Conservation (phyloP, 2,113 vertebrate genomes). For the Agapornis roseicollis region DNA sequence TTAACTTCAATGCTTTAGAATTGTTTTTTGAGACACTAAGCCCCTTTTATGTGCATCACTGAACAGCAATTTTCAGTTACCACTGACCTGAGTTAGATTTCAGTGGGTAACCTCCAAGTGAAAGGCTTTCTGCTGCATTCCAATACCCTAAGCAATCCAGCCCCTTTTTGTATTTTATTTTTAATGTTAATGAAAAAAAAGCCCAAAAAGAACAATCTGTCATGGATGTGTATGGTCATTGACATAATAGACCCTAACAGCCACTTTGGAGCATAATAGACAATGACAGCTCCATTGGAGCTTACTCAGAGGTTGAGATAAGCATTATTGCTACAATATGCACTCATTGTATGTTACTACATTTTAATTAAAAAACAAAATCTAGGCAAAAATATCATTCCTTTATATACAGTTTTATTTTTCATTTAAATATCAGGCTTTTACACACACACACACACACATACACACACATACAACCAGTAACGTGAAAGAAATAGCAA, state of each 20-base stretch:
- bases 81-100: not conserved
- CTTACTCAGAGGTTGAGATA: not conserved
- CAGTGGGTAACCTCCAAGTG: not conserved
- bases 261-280: conserved; percentile 24
- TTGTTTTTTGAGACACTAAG: not conserved
- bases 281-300: conserved; percentile 30
- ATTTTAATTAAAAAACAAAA: not conserved
- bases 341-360: not conserved
- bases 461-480: not conserved
- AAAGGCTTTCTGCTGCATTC: not conserved
- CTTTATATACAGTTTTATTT: not conserved
- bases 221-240: conserved; percentile 33
- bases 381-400: not conserved
- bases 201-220: not conserved
- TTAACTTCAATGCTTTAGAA: not conserved
- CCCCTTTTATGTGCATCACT: not conserved
- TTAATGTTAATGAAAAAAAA: not conserved
- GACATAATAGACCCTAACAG: conserved; percentile 40
- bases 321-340: not conserved
- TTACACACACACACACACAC: not conserved
- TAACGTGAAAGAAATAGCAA: not conserved
- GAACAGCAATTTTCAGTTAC: not conserved
- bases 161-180: not conserved
- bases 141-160: not conserved
- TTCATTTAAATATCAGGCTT: not conserved